Conservation (phyloP, 2,797 vertebrate genomes). For the Diplodus puntazzo region DNA sequence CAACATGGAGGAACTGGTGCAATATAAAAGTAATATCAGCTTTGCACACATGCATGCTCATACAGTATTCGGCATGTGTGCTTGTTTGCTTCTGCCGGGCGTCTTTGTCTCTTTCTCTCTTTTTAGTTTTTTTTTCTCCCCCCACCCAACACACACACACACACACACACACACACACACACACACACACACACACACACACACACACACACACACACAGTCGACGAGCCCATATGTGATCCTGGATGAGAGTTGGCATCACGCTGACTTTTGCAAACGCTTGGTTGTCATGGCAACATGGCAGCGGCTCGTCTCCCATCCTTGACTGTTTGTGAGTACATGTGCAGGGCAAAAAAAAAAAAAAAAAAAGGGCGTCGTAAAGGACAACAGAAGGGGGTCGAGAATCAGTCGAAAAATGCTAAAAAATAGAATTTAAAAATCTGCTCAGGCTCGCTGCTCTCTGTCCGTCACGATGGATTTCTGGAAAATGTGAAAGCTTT, state of each 20-base stretch:
- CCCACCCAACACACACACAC: not conserved
- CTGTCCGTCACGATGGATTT: slow-evolving; percentile 51
- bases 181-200: not conserved
- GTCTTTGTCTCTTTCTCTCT: slow-evolving; percentile 23
- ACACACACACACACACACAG: too few relatives aligned
- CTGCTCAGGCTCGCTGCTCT: slow-evolving; percentile 21
- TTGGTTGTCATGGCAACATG: slow-evolving; percentile 80
- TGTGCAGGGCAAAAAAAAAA: slow-evolving; percentile 51
- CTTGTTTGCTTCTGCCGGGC: slow-evolving; percentile 15
- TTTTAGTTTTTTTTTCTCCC: not conserved
- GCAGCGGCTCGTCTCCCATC: slow-evolving; percentile 50
- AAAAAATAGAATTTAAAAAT: slow-evolving; percentile 26
- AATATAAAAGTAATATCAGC: slow-evolving; percentile 36
- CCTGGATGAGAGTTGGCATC: slow-evolving; percentile 68
- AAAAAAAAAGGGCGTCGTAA: slow-evolving; percentile 43
- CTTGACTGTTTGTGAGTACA: slow-evolving; percentile 33
- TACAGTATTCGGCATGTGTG: slow-evolving; percentile 20
- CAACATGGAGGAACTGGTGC: slow-evolving; percentile 17
- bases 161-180: too few relatives aligned
- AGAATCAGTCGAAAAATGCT: not conserved
- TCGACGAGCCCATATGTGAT: slow-evolving; percentile 52
- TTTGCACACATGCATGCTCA: not conserved
- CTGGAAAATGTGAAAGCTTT: slow-evolving; percentile 58
- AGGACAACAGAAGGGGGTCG: slow-evolving; percentile 5
- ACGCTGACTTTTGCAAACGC: slow-evolving; percentile 63